Percentiles rank a stretch among this genome's conserved stretches.
Evolutionary conservation across 1,140 invertebrate genomes (phyloP).

Genomic region (Polypedilum pembai): DNA sequence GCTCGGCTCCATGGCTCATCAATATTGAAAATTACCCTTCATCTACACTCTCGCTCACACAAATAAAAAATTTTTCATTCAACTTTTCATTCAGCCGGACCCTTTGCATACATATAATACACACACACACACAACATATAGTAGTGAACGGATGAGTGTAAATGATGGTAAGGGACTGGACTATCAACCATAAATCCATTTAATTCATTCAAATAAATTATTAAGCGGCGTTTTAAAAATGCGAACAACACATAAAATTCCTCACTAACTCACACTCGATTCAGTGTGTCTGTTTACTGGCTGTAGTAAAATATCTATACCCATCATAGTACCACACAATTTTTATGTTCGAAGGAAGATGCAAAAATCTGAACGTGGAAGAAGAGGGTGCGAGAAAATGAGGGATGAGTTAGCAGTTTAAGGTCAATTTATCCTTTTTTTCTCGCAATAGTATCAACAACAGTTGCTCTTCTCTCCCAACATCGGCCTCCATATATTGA

Average conservation of each 20-base stretch:
- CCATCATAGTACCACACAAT: constrained; percentile 10
- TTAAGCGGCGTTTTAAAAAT: background rate
- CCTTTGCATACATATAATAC: background rate
- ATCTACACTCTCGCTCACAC: background rate
- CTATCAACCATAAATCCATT: constrained; percentile 11
- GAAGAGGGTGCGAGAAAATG: background rate
- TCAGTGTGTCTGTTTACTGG: background rate
- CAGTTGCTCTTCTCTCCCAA: background rate
- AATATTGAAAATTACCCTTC: constrained; percentile 18
- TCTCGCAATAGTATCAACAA: background rate
- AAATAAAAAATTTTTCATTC: background rate
- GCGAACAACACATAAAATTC: background rate
- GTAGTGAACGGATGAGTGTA: constrained; percentile 10
- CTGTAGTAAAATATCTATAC: background rate
- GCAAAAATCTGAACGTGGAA: background rate
- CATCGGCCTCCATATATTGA: no score
- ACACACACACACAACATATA: background rate
- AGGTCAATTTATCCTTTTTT: constrained; percentile 13
- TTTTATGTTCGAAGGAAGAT: background rate
- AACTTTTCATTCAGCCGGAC: background rate
- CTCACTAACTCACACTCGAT: no score
- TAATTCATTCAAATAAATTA: constrained; percentile 20
- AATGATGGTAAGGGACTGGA: constrained; percentile 5
- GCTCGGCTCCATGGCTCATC: background rate
- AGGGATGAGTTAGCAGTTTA: background rate